phyloP scores from a whole-genome alignment of 2,113 vertebrate species.

The Condylura cristata region DNA sequence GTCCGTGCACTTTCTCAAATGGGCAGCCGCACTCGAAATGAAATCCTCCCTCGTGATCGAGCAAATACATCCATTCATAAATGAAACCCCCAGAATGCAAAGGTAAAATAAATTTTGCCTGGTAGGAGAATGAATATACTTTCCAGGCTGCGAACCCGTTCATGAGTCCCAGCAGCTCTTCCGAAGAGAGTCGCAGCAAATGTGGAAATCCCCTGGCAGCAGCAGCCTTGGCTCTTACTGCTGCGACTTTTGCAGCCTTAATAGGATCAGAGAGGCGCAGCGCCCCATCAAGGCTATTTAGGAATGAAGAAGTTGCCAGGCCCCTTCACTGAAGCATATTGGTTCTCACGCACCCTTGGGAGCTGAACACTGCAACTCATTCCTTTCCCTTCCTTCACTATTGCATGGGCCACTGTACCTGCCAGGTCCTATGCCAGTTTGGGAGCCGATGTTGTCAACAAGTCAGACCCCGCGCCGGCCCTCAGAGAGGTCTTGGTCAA shows the following conservation, averaged over 20 bases:
- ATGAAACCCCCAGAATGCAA: conserved; percentile 35
- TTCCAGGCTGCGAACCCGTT: conserved; percentile 34
- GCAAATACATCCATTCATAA: conserved; percentile 31
- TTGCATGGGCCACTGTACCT: not conserved
- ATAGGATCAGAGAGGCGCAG: not conserved
- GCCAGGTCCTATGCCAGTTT: not conserved
- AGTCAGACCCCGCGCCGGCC: not conserved
- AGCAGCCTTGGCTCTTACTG: not conserved
- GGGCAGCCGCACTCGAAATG: conserved; percentile 47
- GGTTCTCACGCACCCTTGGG: not conserved
- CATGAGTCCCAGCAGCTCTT: conserved; percentile 13
- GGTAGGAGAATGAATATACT: conserved; percentile 3
- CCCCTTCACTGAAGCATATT: not conserved
- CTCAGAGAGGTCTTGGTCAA: not conserved
- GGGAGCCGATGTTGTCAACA: not conserved
- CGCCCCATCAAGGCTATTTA: not conserved
- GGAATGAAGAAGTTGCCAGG: not conserved
- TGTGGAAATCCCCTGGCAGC: conserved; percentile 17
- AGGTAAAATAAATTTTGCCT: conserved; percentile 43
- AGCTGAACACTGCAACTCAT: not conserved
- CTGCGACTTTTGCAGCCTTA: not conserved
- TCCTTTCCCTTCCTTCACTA: not conserved
- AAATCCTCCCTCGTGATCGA: conserved; percentile 32
- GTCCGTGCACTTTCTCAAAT: not conserved
- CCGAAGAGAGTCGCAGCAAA: not conserved